Evolutionary conservation across 2,888 invertebrate species (phyloP).

Genomic region (Eristalis pertinax): DNA sequence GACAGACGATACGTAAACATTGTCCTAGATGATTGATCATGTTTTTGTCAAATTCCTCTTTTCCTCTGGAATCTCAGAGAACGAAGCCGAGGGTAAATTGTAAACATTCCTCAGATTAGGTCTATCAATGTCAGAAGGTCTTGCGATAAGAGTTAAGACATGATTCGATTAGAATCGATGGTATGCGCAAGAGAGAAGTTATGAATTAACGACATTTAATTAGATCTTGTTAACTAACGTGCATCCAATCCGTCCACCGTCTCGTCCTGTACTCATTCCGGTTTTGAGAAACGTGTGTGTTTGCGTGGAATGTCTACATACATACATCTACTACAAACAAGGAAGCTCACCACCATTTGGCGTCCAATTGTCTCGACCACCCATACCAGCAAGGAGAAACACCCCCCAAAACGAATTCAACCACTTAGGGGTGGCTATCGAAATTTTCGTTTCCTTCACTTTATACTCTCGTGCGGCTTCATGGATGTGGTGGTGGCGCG

Average conservation of each 20-base stretch:
- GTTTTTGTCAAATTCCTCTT: neutral
- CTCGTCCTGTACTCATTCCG: no score
- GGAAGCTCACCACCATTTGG: conserved; percentile 48
- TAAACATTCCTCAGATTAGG: conserved; percentile 32
- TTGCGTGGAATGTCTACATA: neutral
- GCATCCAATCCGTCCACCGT: no score
- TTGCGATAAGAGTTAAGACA: conserved; percentile 53
- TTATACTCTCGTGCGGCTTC: neutral
- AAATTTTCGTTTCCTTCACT: conserved; percentile 24
- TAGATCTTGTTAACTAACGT: neutral
- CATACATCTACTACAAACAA: conserved; percentile 23
- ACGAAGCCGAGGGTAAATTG: conserved; percentile 18
- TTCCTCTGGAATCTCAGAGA: neutral
- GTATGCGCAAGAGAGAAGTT: conserved; percentile 13
- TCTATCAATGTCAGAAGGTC: conserved; percentile 34
- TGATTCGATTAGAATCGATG: conserved; percentile 47
- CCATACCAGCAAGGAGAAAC: conserved; percentile 40
- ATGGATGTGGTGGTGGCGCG: no score
- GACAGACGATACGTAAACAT: neutral
- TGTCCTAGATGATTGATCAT: neutral
- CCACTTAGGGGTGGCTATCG: conserved; percentile 63
- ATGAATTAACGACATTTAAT: conserved; percentile 3
- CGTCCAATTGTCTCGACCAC: conserved; percentile 71
- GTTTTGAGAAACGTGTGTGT: no score
- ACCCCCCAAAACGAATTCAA: conserved; percentile 3